Base-by-base conservation (phyloP, 1,140 invertebrate genomes). In the Cherax quadricarinatus region DNA sequence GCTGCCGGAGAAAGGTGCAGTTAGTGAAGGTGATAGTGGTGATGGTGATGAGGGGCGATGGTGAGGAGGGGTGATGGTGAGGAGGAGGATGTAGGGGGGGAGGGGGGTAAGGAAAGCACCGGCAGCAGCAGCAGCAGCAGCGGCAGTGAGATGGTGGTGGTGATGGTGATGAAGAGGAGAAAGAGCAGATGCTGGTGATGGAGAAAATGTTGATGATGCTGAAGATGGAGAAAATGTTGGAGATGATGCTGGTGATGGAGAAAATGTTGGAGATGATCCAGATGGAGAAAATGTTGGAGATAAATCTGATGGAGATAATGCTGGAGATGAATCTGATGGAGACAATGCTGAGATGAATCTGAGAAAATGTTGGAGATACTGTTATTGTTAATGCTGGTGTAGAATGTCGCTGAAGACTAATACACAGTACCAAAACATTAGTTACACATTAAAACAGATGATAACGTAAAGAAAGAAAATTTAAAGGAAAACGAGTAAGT, bases 1-100 rank as follows among this genome's bases (percentile, higher is more conserved):
- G 99, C 96, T 97, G 95, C 62, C 80, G 62, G 53, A 57, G 53
- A 57, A 57, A 57, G 7, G 7, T 57, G 53, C 53, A 86, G 86
- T 62, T 53, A 82, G 85, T 80, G 49, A 24, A n/a, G 66, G 66
- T 41, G 51, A 57, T 0, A 10, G 53, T 57, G 53, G 53, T 86
- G 60, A 53, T 48, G 86, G 41, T 82, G 92, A 90, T 14, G n/a
- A 41, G 41, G 53, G 7, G 12, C 4, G 16, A 21, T 14, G 62
- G 62, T 10, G 62, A 18, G 30, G 60, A 49, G 53, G 41, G 57
- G 12, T 6, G 51, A 12, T 21, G 66, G 78, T 12, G 51, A 48
- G 66, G 24, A 73, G 48, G 30, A 57, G 53, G 21, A 12, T 5
- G 49, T 30, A 70, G 30, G 30, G 48, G 49, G 70, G 66, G 30